Conservation (phyloP, 2,888 invertebrate genomes). For the Cremastinae sp. region DNA sequence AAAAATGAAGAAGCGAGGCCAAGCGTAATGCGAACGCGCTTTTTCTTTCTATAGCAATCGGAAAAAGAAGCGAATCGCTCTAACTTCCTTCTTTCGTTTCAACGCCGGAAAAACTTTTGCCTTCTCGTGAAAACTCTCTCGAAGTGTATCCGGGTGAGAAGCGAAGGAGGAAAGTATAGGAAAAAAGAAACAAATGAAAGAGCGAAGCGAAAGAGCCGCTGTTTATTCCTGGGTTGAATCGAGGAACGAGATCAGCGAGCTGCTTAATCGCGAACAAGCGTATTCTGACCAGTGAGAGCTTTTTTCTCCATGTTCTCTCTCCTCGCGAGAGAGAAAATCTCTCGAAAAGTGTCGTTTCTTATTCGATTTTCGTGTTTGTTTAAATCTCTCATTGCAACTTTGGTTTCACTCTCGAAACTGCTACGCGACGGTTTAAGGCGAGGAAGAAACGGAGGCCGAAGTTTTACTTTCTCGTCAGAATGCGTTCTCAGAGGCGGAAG, state of each 20-base stretch:
- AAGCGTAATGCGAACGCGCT: conserved; percentile 23
- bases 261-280: too few relatives aligned
- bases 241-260: too few relatives aligned
- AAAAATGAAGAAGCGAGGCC: neutral
- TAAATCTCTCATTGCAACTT: too few relatives aligned
- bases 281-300: too few relatives aligned
- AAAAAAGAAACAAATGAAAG: conserved; percentile 13
- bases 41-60: conserved; percentile 8
- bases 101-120: conserved; percentile 17
- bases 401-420: too few relatives aligned
- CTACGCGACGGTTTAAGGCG: too few relatives aligned
- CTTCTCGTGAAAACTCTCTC: conserved; percentile 37
- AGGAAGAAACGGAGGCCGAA: neutral
- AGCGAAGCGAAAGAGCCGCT: conserved; percentile 12
- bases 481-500: conserved; percentile 67
- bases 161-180: conserved; percentile 38
- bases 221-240: too few relatives aligned
- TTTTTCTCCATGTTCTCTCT: too few relatives aligned
- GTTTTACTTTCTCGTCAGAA: too few relatives aligned
- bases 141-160: conserved; percentile 36
- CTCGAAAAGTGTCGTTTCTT: neutral
- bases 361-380: too few relatives aligned
- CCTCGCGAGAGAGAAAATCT: conserved; percentile 42
- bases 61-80: conserved; percentile 26
- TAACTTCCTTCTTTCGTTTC: conserved; percentile 19